phyloP scores from a whole-genome alignment of 1,140 invertebrate species.

The Paracyclopina nana region DNA sequence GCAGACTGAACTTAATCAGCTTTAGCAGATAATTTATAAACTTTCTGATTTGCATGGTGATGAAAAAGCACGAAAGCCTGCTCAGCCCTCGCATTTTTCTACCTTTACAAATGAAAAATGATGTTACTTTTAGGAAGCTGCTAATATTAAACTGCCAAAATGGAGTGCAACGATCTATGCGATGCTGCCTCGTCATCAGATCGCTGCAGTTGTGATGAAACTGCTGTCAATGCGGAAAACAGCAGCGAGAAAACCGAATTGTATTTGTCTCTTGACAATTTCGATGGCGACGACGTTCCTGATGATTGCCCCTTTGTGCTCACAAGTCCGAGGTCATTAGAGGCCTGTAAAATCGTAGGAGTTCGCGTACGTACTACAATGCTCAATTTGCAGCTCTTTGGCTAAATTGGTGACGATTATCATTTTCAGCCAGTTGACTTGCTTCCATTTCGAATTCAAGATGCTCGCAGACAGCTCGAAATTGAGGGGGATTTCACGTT shows the following conservation, averaged over 20 bases:
- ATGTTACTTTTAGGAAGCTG: no score
- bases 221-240: neutral
- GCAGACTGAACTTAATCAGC: no score
- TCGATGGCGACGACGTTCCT: constrained; percentile 27
- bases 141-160: no score
- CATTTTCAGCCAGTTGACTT: constrained; percentile 25
- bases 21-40: no score
- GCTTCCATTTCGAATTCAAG: constrained; percentile 19
- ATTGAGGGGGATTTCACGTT: neutral
- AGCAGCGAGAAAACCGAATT: neutral
- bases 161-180: no score
- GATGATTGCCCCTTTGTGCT: constrained; percentile 31
- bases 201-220: neutral
- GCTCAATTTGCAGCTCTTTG: neutral
- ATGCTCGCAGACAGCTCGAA: neutral
- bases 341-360: constrained; percentile 30
- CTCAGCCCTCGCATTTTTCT: no score
- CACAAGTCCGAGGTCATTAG: constrained; percentile 34
- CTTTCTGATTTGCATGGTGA: no score
- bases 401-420: constrained; percentile 1
- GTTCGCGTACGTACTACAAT: constrained; percentile 27
- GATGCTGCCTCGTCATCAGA: no score
- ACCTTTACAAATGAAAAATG: no score
- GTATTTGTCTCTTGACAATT: constrained; percentile 29
- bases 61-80: no score